Base-by-base conservation (phyloP, 2,888 invertebrate species). In the Hirtodrosophila duncani region DNA sequence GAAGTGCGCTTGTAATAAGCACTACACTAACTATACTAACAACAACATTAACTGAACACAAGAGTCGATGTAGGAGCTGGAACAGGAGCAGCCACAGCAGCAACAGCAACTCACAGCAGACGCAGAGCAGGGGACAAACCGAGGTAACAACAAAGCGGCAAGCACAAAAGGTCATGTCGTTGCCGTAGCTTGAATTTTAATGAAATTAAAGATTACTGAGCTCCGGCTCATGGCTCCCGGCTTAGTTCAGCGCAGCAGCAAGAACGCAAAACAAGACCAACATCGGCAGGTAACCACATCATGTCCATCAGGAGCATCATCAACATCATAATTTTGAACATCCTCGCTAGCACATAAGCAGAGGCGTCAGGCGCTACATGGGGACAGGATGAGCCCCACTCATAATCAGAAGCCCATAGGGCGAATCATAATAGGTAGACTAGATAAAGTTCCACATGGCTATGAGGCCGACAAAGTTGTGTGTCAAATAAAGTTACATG, bases 171-270 rank as follows among this genome's bases (percentile, higher is more conserved):
- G 39, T 48, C 45, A 45, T 57, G 53, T 64, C 61, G 57, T 46
- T 52, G 38, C 23, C 33, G 57, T 45, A 27, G 48, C 61, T 64
- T 62, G 64, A 64, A 67, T 72, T 71, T 71, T 69, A 75, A 72
- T 75, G 64, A 75, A 74, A 71, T 75, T 71, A 67, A 67, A 72
- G 52, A 71, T 75, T 67, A 67, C 68, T 64, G 51, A 74, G 71
- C 72, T 67, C 57, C 50, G 27, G 44, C 38, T 10, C 48, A 41
- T n/a, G n/a, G n/a, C n/a, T n/a, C n/a, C n/a, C n/a, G n/a, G n/a
- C n/a, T n/a, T n/a, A n/a, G n/a, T n/a, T n/a, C n/a, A n/a, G n/a
- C n/a, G 20, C 17, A 34, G 23, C 9, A 20, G 30, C 24, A 29
- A 10, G 21, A 23, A 9, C 2, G 14, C 18, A 10, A 4, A 24